A percentile compares a stretch with the other conserved stretches of the same genome.
These are phyloP conservation scores for Drosophila nigrodunni DNA, from an alignment of 1,140 invertebrate species.

Conservation along the genomic window DNA sequence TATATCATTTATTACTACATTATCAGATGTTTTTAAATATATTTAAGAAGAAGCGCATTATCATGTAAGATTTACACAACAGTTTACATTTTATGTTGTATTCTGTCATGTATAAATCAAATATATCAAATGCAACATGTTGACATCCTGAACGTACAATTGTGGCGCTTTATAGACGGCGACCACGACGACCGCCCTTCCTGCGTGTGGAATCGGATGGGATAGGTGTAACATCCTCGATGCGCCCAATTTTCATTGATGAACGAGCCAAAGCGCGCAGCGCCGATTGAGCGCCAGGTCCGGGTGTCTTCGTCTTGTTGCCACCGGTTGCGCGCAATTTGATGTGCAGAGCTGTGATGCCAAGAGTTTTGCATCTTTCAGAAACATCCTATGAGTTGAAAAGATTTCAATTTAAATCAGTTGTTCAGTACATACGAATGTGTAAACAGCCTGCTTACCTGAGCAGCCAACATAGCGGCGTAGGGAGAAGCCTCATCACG, in stretches of 20 bases:
- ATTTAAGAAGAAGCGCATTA: slow-evolving; percentile 55
- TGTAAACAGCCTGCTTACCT: slow-evolving; percentile 87
- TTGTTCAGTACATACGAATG: neutral
- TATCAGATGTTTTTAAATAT: slow-evolving; percentile 56
- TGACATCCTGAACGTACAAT: neutral
- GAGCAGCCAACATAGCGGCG: slow-evolving; percentile 99
- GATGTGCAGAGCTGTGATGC: slow-evolving; percentile 99
- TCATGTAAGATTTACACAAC: neutral
- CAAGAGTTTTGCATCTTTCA: slow-evolving; percentile 98
- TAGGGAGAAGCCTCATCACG: slow-evolving; percentile 99
- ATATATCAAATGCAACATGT: slow-evolving; percentile 3
- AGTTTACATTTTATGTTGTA: neutral
- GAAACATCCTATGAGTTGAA: slow-evolving; percentile 94
- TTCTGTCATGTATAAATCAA: slow-evolving; percentile 1
- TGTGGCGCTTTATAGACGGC: slow-evolving; percentile 93
- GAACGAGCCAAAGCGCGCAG: slow-evolving; percentile 98
- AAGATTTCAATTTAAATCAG: neutral
- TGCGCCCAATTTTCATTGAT: slow-evolving; percentile 99
- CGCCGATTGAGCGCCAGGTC: slow-evolving; percentile 99
- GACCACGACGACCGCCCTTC: slow-evolving; percentile 99
- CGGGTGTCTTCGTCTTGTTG: slow-evolving; percentile 98
- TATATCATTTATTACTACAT: slow-evolving; percentile 62
- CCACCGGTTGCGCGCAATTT: slow-evolving; percentile 99
- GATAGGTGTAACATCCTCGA: slow-evolving; percentile 99
- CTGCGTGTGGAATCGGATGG: slow-evolving; percentile 99